Evolutionary conservation across 2,797 vertebrate species (phyloP).

Genomic region (Syncerus caffer): DNA sequence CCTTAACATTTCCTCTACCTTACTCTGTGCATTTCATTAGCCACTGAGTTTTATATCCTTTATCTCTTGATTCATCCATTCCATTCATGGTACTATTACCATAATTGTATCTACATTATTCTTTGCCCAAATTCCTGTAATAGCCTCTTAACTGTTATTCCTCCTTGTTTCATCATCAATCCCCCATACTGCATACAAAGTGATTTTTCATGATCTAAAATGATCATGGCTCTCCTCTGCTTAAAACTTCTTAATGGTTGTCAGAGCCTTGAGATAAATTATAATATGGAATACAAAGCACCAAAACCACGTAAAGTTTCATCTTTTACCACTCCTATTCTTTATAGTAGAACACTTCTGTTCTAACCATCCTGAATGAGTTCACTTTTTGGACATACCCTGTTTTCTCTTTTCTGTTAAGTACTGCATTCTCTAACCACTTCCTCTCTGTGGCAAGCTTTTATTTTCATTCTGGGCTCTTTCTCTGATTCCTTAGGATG

Average conservation of each 20-base stretch:
- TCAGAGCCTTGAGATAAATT: neutral
- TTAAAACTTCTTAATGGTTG: neutral
- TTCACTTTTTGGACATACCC: neutral
- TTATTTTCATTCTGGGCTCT: neutral
- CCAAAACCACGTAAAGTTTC: neutral
- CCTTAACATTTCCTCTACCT: neutral
- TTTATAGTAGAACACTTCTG: neutral
- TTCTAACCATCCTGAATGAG: neutral
- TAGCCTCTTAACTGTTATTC: neutral
- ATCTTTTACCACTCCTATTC: neutral
- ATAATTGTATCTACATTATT: neutral
- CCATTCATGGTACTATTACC: neutral
- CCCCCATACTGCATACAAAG: neutral
- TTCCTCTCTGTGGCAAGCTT: neutral
- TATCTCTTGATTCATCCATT: neutral
- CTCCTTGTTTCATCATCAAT: neutral
- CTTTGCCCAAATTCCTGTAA: neutral
- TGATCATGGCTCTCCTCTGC: neutral
- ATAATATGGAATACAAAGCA: neutral
- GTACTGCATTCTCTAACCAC: neutral
- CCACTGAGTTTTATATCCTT: neutral
- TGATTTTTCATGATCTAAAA: neutral
- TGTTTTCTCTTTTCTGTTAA: neutral
- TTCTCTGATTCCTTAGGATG: neutral
- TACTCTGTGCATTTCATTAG: neutral